Evolutionary conservation across 2,797 vertebrate species (phyloP).

Genomic region (Todus mexicanus): DNA sequence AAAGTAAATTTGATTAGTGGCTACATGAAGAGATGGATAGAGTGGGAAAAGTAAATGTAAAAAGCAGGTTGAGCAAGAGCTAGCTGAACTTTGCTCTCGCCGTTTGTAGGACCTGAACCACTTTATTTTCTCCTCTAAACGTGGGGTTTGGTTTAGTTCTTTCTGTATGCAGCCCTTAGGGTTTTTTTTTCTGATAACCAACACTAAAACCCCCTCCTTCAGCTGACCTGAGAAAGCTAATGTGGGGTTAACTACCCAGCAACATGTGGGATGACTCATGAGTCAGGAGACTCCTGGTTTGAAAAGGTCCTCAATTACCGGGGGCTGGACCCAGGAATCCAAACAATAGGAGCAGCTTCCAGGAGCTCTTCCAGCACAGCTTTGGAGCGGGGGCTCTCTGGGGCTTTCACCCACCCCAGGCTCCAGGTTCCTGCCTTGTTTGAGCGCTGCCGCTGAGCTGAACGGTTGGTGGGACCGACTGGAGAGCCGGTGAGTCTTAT

Average conservation of each 20-base stretch:
- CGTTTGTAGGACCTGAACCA: not conserved
- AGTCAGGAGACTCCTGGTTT: not conserved
- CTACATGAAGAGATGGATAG: not conserved
- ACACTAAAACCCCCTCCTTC: not conserved
- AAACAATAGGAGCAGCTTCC: not conserved
- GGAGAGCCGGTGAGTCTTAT: not conserved
- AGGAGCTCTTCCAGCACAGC: not conserved
- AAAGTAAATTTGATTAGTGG: constrained; percentile 4
- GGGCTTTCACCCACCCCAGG: not conserved
- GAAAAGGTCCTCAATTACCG: not conserved
- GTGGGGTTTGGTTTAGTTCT: not conserved
- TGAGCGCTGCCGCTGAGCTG: not conserved
- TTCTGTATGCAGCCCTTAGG: not conserved
- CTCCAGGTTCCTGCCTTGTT: not conserved
- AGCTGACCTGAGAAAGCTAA: not conserved
- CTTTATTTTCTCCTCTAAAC: not conserved
- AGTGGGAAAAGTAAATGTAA: not conserved
- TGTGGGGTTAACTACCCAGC: not conserved
- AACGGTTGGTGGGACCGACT: not conserved
- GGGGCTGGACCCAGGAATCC: not conserved
- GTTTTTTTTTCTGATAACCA: not conserved
- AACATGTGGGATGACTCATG: not conserved
- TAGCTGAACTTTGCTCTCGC: not conserved
- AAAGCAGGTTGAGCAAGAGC: not conserved
- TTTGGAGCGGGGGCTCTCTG: not conserved